These are phyloP conservation scores for Acrocephalus scirpaceus DNA, from an alignment of 2,797 vertebrate species.

Conservation along the genomic window DNA sequence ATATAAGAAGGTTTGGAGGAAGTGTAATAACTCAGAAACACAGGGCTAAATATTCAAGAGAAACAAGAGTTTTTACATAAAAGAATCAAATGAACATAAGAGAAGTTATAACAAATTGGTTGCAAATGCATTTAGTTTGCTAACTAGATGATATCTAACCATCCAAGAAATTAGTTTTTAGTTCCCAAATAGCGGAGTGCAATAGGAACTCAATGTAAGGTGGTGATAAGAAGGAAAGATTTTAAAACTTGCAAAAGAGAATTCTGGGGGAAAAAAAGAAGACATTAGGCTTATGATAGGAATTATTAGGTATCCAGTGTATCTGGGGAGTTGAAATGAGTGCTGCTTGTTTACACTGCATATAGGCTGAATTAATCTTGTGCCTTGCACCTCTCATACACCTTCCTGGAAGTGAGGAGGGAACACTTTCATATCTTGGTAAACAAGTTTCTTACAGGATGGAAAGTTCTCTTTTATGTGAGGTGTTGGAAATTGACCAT, in stretches of 20 bases:
- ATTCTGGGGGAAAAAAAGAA: not conserved
- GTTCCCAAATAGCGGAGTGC: not conserved
- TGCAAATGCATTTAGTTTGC: not conserved
- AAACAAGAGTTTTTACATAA: not conserved
- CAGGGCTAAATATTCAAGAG: not conserved
- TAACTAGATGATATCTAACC: not conserved
- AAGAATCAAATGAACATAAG: not conserved
- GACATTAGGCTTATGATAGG: not conserved
- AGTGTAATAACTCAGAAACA: not conserved
- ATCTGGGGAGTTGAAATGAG: not conserved
- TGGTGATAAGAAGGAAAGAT: not conserved
- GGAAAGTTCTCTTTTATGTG: not conserved
- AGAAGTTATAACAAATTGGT: not conserved
- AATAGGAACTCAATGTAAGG: not conserved
- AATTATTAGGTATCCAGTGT: not conserved
- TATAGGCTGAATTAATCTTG: not conserved
- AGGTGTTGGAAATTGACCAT: not conserved
- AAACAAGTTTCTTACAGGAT: not conserved
- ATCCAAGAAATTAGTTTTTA: not conserved
- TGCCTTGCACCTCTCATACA: not conserved
- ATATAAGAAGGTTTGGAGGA: not conserved
- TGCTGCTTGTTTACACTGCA: not conserved
- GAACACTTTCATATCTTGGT: not conserved
- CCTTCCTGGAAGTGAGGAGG: not conserved
- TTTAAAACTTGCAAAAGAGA: not conserved